These are phyloP conservation scores for Eupeodes corollae DNA, from an alignment of 1,140 invertebrate genomes.

Conservation along the genomic window DNA sequence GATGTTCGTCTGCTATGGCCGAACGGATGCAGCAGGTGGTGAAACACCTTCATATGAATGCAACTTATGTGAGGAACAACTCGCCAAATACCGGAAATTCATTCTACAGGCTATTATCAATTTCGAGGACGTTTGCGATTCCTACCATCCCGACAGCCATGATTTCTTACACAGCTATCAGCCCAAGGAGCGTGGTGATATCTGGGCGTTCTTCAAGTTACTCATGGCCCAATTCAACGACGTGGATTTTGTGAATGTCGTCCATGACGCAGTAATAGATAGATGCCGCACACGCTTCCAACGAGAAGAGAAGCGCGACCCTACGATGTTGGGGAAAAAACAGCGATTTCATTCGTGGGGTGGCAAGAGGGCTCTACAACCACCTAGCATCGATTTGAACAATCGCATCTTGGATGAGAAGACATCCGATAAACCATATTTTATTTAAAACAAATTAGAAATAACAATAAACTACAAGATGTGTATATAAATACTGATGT, in stretches of 20 bases:
- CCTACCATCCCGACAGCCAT: slow-evolving; percentile 14
- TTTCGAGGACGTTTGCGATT: slow-evolving; percentile 34
- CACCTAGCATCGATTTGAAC: background rate
- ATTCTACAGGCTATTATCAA: slow-evolving; percentile 29
- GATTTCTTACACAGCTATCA: slow-evolving; percentile 23
- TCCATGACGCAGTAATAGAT: slow-evolving; percentile 30
- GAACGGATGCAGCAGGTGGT: slow-evolving; percentile 2
- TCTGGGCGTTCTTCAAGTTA: slow-evolving; percentile 33
- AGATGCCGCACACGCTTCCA: slow-evolving; percentile 25
- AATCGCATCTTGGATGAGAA: too few species aligned
- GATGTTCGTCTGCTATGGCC: too few species aligned
- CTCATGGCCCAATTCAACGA: slow-evolving; percentile 34
- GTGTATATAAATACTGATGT: too few species aligned
- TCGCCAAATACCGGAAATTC: slow-evolving; percentile 29
- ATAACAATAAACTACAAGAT: too few species aligned
- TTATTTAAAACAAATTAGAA: too few species aligned
- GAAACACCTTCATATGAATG: slow-evolving; percentile 10
- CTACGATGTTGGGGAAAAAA: slow-evolving; percentile 32
- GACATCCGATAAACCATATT: too few species aligned
- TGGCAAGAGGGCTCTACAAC: slow-evolving; percentile 25
- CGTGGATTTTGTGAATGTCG: slow-evolving; percentile 22
- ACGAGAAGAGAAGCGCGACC: slow-evolving; percentile 30
- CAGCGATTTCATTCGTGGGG: slow-evolving; percentile 37
- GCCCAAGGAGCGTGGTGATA: slow-evolving; percentile 25
- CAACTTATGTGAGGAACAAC: slow-evolving; percentile 23